phyloP scores from a whole-genome alignment of 2,113 vertebrate species.

The Cynocephalus volans region DNA sequence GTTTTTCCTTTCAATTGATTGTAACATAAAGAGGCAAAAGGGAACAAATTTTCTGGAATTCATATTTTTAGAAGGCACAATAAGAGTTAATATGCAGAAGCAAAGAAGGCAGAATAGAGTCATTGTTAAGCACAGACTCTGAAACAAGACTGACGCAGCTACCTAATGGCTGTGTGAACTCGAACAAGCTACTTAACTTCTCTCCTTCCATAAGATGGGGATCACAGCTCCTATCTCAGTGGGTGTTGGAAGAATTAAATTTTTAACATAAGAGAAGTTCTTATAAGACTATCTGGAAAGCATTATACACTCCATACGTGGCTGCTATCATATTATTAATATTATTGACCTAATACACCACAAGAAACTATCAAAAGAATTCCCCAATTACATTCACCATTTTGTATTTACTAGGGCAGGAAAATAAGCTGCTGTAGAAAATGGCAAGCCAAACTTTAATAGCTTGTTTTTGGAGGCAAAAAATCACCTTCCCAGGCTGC shows the following conservation, averaged over 20 bases:
- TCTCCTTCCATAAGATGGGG: background rate
- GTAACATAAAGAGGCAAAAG: constrained; percentile 30
- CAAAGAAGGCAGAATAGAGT: background rate
- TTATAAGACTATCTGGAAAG: constrained; percentile 17
- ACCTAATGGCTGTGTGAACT: background rate
- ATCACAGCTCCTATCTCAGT: background rate
- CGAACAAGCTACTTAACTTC: background rate
- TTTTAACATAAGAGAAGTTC: background rate
- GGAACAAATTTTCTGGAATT: constrained; percentile 40
- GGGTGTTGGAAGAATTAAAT: background rate
- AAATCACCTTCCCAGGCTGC: background rate
- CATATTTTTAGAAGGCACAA: constrained; percentile 24
- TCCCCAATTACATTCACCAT: background rate
- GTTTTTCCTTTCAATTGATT: constrained; percentile 60
- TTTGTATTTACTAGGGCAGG: background rate
- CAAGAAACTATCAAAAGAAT: background rate
- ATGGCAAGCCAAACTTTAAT: background rate
- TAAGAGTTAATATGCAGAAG: constrained; percentile 2
- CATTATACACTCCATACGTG: background rate
- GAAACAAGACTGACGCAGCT: background rate
- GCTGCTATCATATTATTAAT: background rate
- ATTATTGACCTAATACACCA: background rate
- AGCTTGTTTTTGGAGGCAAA: background rate
- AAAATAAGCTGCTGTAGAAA: background rate
- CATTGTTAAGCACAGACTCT: background rate